Evolutionary conservation across 2,888 invertebrate genomes (phyloP).

Genomic region (Isotomurus palustris): DNA sequence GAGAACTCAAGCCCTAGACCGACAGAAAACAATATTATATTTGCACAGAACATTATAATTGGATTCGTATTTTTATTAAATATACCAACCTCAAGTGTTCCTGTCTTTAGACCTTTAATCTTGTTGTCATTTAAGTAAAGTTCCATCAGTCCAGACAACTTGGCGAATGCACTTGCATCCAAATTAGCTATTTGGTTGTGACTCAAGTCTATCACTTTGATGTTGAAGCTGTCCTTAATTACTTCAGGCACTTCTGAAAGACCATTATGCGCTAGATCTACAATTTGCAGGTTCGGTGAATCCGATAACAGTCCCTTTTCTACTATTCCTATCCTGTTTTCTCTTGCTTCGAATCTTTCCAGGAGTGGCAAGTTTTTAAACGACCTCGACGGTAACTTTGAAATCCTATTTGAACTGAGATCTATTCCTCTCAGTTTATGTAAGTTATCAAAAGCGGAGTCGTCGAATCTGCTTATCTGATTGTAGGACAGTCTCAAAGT

Average conservation of each 20-base stretch:
- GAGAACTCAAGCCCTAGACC: constrained; percentile 55
- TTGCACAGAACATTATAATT: not conserved
- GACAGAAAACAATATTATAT: not conserved
- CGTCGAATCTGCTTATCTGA: constrained; percentile 64
- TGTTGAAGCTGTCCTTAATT: constrained; percentile 62
- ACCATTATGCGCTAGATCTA: constrained; percentile 74
- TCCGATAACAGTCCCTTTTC: constrained; percentile 61
- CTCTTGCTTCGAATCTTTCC: constrained; percentile 67
- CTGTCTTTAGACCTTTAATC: constrained; percentile 64
- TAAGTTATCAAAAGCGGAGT: constrained; percentile 65
- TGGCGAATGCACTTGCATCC: constrained; percentile 64
- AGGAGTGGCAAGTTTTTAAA: constrained; percentile 62
- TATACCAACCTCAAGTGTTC: constrained; percentile 57
- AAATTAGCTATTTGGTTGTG: constrained; percentile 69
- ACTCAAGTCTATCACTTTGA: constrained; percentile 71
- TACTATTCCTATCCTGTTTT: constrained; percentile 69
- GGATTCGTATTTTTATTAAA: not conserved
- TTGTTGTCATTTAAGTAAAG: constrained; percentile 71
- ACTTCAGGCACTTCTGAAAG: constrained; percentile 67
- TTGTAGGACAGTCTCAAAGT: constrained; percentile 66
- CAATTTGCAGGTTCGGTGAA: constrained; percentile 63
- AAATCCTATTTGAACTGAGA: constrained; percentile 68
- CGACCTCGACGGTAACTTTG: constrained; percentile 58
- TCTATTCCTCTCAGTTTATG: constrained; percentile 67
- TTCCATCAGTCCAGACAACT: constrained; percentile 64